These are phyloP conservation scores for Valencia hispanica DNA, from an alignment of 2,797 vertebrate genomes.

Conservation along the genomic window DNA sequence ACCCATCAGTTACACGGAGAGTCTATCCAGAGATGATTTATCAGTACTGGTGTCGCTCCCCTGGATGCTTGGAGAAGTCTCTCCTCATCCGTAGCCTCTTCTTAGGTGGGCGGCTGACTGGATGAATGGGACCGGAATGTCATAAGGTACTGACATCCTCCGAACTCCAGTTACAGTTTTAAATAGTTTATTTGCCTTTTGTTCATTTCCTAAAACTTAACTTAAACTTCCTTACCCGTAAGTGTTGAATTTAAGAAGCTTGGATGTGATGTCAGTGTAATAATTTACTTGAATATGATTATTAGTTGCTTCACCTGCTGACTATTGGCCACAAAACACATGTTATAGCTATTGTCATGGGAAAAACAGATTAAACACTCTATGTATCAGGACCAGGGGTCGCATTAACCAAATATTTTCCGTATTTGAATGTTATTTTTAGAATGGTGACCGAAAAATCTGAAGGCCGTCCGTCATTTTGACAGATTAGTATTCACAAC, in stretches of 20 bases:
- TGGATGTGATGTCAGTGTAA: background rate
- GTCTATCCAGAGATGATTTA: slow-evolving; percentile 5
- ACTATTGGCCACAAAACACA: background rate
- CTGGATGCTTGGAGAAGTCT: slow-evolving; percentile 4
- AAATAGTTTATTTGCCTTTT: background rate
- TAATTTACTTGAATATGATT: background rate
- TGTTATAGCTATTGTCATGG: background rate
- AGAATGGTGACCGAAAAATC: too few relatives aligned
- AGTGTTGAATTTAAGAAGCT: background rate
- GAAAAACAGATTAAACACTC: too few relatives aligned
- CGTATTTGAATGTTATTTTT: too few relatives aligned
- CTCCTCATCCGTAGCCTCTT: background rate
- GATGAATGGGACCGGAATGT: background rate
- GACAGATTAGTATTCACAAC: too few relatives aligned
- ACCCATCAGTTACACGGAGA: slow-evolving; percentile 6
- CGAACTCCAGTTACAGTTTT: background rate
- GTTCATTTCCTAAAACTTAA: background rate
- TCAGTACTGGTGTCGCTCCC: slow-evolving; percentile 5
- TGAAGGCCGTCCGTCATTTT: too few relatives aligned
- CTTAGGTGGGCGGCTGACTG: background rate
- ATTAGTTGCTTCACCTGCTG: background rate
- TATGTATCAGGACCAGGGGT: background rate
- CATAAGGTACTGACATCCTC: background rate
- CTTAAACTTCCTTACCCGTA: too few relatives aligned
- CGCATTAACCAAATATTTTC: too few relatives aligned